A percentile compares a stretch with the other conserved stretches of the same genome.
Evolutionary conservation across 2,113 vertebrate species (phyloP).

Genomic region (Neomonachus schauinslandi): DNA sequence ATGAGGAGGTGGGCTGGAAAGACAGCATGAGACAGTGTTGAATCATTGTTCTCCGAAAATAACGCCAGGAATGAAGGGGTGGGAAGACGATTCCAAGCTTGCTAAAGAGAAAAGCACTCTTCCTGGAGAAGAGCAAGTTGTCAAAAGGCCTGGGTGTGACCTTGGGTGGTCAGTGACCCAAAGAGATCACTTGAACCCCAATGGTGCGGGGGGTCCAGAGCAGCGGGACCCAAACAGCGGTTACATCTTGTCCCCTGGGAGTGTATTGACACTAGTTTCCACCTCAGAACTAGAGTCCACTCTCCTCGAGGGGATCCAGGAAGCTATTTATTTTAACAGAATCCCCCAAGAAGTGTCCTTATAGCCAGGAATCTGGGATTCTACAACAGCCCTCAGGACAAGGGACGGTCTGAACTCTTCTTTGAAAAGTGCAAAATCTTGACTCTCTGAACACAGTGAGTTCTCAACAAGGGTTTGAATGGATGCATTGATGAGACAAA

Average conservation of each 20-base stretch:
- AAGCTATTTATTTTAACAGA: background rate
- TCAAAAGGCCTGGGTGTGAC: background rate
- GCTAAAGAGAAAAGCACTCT: background rate
- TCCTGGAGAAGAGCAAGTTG: background rate
- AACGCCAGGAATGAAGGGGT: background rate
- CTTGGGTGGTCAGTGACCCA: background rate
- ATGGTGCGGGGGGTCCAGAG: too few species aligned
- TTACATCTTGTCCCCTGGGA: background rate
- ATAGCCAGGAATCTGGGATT: background rate
- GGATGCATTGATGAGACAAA: too few species aligned
- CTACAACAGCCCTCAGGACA: background rate
- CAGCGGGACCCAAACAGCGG: background rate
- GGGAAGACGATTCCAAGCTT: background rate
- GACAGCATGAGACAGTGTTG: background rate
- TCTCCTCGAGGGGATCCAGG: background rate
- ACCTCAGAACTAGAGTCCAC: background rate
- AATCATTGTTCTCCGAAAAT: background rate
- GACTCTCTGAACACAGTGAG: background rate
- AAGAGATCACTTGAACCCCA: background rate
- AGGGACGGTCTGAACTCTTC: background rate
- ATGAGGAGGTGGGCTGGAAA: background rate
- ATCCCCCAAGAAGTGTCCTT: background rate
- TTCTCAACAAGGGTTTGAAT: background rate
- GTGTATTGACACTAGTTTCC: background rate
- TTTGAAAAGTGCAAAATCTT: background rate